Evolutionary conservation across 2,113 vertebrate species (phyloP).

Genomic region (Campylorhamphus procurvoides): DNA sequence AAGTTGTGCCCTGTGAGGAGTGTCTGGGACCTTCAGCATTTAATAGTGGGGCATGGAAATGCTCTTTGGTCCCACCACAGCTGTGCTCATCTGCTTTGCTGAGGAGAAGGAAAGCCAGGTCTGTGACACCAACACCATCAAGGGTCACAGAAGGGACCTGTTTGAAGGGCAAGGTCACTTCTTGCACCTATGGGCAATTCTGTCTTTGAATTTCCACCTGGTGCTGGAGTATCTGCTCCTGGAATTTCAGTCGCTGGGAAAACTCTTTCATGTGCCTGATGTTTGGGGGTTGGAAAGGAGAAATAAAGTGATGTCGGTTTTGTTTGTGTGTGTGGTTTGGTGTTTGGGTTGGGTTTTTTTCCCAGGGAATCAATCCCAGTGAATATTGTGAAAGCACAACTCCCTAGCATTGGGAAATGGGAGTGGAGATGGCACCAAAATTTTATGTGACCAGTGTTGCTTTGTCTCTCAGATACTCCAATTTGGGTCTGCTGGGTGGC

Average conservation of each 20-base stretch:
- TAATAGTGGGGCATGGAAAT: neutral
- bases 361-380: neutral
- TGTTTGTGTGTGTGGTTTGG: neutral
- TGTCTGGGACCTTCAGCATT: neutral
- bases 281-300: neutral
- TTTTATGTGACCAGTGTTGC: neutral
- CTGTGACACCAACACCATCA: neutral
- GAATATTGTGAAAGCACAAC: neutral
- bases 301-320: neutral
- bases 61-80: too few species aligned
- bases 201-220: neutral
- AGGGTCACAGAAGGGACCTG: neutral
- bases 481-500: neutral
- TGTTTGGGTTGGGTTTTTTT: neutral
- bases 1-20: neutral
- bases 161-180: neutral
- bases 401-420: neutral
- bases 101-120: neutral
- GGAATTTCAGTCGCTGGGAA: neutral
- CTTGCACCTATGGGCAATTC: neutral
- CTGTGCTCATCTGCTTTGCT: neutral
- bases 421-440: neutral
- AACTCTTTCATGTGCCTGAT: neutral
- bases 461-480: neutral
- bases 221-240: neutral